Conservation (phyloP, 2,113 vertebrate genomes). For the Leucoraja erinaceus region DNA sequence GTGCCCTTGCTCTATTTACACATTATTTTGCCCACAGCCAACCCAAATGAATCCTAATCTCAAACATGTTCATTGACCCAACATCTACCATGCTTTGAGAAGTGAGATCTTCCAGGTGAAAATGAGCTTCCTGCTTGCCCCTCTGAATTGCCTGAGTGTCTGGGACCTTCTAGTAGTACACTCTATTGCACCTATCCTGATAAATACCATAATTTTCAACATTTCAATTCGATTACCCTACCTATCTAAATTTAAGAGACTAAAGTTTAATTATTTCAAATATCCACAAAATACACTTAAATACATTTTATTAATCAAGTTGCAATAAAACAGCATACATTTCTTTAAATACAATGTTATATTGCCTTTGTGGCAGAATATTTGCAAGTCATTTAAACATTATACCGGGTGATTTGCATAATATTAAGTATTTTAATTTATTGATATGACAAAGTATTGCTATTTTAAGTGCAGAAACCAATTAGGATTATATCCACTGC, state of each 20-base stretch:
- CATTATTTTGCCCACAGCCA: neutral
- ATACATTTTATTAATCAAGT: no score
- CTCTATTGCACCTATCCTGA: neutral
- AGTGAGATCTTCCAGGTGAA: neutral
- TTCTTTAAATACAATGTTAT: neutral
- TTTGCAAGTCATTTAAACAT: neutral
- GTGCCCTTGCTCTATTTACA: neutral
- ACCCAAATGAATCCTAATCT: neutral
- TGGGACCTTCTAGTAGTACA: neutral
- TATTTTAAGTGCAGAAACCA: neutral
- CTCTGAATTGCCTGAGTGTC: neutral
- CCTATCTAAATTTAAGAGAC: neutral
- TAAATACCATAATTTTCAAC: neutral
- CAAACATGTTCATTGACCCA: neutral
- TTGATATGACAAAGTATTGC: neutral
- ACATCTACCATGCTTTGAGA: neutral
- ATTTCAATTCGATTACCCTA: neutral
- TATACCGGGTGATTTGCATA: neutral
- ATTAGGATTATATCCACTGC: neutral
- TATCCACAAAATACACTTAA: neutral
- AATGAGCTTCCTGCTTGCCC: neutral
- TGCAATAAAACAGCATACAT: neutral
- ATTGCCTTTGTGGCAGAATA: neutral
- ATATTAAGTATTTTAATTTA: neutral
- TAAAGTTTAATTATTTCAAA: neutral